Evolutionary conservation across 2,797 vertebrate species (phyloP).

Genomic region (Rhinella marina): DNA sequence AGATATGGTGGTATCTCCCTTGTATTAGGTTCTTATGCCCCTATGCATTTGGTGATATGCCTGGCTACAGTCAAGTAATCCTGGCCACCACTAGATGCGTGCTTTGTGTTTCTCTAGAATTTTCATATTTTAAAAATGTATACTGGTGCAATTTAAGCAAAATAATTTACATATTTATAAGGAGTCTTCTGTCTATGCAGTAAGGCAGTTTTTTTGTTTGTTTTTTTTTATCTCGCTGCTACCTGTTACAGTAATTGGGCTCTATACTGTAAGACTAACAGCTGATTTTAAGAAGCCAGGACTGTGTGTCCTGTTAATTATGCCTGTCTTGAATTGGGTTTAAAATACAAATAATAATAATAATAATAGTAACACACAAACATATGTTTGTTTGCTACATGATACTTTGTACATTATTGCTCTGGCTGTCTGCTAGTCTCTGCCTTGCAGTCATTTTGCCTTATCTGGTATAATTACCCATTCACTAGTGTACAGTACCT

Average conservation of each 20-base stretch:
- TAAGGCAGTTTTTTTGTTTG: neutral
- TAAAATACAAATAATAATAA: neutral
- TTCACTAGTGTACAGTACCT: too few relatives aligned
- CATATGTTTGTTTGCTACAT: neutral
- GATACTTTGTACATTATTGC: neutral
- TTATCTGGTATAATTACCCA: neutral
- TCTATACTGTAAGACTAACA: neutral
- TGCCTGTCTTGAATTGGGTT: neutral
- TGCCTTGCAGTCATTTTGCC: neutral
- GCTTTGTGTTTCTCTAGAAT: neutral
- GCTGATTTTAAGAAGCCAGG: neutral
- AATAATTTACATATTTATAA: slow-evolving; percentile 3
- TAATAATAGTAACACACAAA: neutral
- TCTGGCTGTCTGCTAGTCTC: neutral
- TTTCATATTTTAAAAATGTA: neutral
- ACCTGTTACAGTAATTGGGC: neutral
- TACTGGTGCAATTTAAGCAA: neutral
- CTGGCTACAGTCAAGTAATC: neutral
- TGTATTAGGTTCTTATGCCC: neutral
- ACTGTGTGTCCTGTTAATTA: neutral
- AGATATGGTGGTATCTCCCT: neutral
- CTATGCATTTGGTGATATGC: neutral
- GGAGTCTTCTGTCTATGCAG: neutral
- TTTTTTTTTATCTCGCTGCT: neutral
- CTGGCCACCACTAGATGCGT: neutral